Conservation (phyloP, 92 coral and sea anemone genomes). For the Umimayanthus chanpuru region DNA sequence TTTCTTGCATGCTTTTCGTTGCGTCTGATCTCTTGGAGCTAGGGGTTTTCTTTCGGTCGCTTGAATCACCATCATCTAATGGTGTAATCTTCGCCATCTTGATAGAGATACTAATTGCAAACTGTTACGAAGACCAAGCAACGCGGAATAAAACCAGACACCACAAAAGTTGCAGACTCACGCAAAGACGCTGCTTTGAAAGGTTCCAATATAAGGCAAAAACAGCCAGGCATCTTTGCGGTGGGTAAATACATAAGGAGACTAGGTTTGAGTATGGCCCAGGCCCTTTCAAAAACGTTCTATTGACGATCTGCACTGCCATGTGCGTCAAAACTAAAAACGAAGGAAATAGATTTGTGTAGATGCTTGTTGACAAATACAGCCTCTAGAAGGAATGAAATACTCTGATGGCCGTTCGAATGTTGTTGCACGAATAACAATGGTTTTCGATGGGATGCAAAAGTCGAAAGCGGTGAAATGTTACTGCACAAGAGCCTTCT, state of each 20-base stretch:
- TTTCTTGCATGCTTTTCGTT: constrained; percentile 4
- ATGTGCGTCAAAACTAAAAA: not conserved
- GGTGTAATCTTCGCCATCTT: constrained; percentile 23
- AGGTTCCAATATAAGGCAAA: constrained; percentile 8
- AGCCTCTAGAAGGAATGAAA: constrained; percentile 16
- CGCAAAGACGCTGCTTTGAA: not conserved
- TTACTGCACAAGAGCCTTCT: constrained; percentile 78
- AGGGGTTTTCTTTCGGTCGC: not conserved
- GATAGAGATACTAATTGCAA: not conserved
- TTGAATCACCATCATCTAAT: not conserved
- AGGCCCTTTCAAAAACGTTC: constrained; percentile 34
- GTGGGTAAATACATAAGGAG: not conserved
- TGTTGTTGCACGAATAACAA: constrained; percentile 65
- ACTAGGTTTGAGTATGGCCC: constrained; percentile 26
- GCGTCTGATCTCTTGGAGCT: not conserved
- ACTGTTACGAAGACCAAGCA: not conserved
- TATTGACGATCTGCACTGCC: constrained; percentile 25
- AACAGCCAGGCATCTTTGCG: constrained; percentile 1
- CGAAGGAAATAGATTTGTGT: not conserved
- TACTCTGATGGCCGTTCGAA: constrained; percentile 48
- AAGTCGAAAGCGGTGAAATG: constrained; percentile 69
- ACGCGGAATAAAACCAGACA: not conserved
- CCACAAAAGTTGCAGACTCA: constrained; percentile 1
- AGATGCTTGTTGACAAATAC: not conserved
- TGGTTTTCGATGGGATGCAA: constrained; percentile 69